phyloP scores from a whole-genome alignment of 2,888 invertebrate species.

The Latheticus oryzae region DNA sequence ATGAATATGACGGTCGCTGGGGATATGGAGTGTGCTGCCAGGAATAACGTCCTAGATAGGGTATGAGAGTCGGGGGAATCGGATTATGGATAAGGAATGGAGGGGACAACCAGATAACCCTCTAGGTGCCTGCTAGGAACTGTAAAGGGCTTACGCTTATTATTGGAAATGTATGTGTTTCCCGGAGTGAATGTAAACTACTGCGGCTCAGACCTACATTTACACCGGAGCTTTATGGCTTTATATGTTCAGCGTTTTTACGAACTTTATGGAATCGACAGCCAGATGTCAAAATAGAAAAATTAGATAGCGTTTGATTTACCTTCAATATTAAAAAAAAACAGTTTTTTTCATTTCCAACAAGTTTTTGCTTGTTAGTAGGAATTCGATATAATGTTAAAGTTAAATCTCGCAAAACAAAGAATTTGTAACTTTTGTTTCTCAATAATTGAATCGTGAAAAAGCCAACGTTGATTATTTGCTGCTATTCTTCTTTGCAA shows the following conservation, averaged over 20 bases:
- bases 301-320: too few relatives aligned
- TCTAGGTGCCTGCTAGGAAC: slow-evolving; percentile 44
- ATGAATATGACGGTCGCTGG: slow-evolving; percentile 23
- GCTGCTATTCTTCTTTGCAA: too few relatives aligned
- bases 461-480: too few relatives aligned
- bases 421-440: too few relatives aligned
- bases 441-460: too few relatives aligned
- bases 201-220: slow-evolving; percentile 21
- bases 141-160: slow-evolving; percentile 41
- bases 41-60: slow-evolving; percentile 32
- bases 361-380: too few relatives aligned
- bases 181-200: slow-evolving; percentile 40
- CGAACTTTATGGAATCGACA: slow-evolving; percentile 29
- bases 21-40: slow-evolving; percentile 11
- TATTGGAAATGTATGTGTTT: slow-evolving; percentile 42
- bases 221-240: slow-evolving; percentile 33
- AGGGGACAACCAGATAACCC: slow-evolving; percentile 46
- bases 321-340: too few relatives aligned
- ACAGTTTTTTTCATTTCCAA: too few relatives aligned
- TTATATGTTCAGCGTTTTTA: slow-evolving; percentile 17
- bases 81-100: slow-evolving; percentile 46
- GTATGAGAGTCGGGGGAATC: slow-evolving; percentile 42
- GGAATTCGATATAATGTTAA: too few relatives aligned
- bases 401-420: too few relatives aligned
- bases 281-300: too few relatives aligned